Percentiles rank a stretch among this genome's conserved stretches.
Conservation (phyloP, 2,797 vertebrate species). For the Sebastes wilsoni region DNA sequence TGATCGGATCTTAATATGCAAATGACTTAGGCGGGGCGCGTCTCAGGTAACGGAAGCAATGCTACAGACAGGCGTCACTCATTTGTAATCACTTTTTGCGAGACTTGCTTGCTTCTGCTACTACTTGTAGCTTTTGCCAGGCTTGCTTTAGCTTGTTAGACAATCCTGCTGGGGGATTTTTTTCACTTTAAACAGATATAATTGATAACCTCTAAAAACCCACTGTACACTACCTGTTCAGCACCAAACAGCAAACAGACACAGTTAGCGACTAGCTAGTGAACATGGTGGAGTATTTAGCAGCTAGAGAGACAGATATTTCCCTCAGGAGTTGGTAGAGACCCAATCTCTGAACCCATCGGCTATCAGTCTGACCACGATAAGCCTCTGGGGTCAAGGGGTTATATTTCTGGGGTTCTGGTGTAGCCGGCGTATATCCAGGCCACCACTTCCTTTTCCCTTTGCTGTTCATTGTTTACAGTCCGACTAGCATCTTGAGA, state of each 20-base stretch:
- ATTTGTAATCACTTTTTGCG: background rate
- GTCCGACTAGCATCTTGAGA: too few relatives aligned
- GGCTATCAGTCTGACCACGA: too few relatives aligned
- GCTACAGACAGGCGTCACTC: background rate
- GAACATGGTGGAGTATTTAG: too few relatives aligned
- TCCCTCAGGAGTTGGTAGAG: too few relatives aligned
- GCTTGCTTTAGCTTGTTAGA: background rate
- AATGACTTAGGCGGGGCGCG: background rate
- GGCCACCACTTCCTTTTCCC: too few relatives aligned
- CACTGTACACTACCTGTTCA: background rate
- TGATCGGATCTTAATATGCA: conserved; percentile 13
- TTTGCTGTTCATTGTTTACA: too few relatives aligned
- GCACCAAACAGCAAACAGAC: too few relatives aligned
- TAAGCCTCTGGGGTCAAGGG: too few relatives aligned
- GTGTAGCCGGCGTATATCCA: too few relatives aligned
- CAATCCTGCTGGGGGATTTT: background rate
- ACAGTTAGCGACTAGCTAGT: background rate
- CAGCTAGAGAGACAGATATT: too few relatives aligned
- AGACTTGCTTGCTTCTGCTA: background rate
- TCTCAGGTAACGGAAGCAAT: background rate
- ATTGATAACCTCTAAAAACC: background rate
- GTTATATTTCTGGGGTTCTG: too few relatives aligned
- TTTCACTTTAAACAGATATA: background rate
- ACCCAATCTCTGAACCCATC: too few relatives aligned
- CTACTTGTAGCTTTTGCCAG: background rate